Conservation (phyloP, 2,113 vertebrate genomes). For the Geothlypis trichas region DNA sequence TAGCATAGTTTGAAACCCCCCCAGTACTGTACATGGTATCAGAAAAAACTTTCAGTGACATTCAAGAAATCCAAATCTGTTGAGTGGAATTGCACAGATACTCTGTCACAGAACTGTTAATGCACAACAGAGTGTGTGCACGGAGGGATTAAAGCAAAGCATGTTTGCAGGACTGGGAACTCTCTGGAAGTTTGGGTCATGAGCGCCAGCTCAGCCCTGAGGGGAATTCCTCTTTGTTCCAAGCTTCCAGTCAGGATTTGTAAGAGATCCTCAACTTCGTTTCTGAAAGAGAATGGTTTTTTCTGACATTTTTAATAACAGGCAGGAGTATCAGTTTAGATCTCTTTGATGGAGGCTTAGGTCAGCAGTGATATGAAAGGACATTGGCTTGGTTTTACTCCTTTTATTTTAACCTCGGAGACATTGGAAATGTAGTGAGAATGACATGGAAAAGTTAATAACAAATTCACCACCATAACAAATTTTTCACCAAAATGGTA, state of each 20-base stretch:
- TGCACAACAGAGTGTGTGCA: neutral
- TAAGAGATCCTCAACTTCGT: accelerated
- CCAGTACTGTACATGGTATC: neutral
- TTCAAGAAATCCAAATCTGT: neutral
- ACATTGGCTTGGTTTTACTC: neutral
- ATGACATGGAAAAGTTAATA: neutral
- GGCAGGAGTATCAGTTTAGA: neutral
- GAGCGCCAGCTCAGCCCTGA: neutral
- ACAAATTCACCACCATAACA: neutral
- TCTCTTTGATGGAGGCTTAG: neutral
- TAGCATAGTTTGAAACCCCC: neutral
- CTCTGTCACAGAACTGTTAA: neutral
- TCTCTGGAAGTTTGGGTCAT: neutral
- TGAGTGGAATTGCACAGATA: neutral
- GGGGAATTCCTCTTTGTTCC: neutral
- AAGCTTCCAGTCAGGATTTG: neutral
- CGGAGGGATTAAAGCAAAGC: neutral
- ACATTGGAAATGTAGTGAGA: neutral
- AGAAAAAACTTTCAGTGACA: neutral
- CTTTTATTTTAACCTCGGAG: neutral
- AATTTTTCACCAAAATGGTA: neutral
- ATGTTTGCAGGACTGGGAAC: neutral
- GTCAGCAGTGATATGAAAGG: neutral
- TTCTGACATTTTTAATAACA: neutral
- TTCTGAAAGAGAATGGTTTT: neutral